Base-by-base conservation (phyloP, 37 sponge, comb jelly and placozoan species). In the Agelas oroides region DNA sequence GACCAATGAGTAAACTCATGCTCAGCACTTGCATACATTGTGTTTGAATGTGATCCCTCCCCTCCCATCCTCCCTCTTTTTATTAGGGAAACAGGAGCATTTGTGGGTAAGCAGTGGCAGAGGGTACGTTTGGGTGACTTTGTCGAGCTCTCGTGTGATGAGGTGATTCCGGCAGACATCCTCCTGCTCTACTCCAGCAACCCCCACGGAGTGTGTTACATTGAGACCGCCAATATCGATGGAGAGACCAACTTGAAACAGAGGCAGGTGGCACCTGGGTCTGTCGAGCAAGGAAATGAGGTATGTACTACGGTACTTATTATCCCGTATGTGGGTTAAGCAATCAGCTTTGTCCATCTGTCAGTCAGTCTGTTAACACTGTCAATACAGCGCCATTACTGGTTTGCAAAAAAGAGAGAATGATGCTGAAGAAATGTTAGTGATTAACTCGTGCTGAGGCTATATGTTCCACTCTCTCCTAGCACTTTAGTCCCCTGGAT, bases 161-260 rank as follows among this genome's bases (percentile, higher is more conserved):
- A 90, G 19, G 81, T 86, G 21, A 85, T 96, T 27, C 96, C 96
- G 8, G 92, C 92, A 15, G 96, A 96, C 78, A 58, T 96, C 55
- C 53, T 96, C 11, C 74, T 96, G 28, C 70, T 96, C 5, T 75
- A 76, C 34, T 75, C 87, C 19, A 81, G 86, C 59, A 94, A 96
- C 32, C 85, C 78, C 36, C 74, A 86, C 14, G 64, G 70, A 36
- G 86, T 80, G 21, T 96, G 97, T 63, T 93, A 90, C 79, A 82
- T 96, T 16, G 90, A 91, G 71, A 96, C 97, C 12, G 82, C 94
- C 55, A 96, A 96, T 37, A 68, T 96, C 31, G 97, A 96, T 72
- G 97, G 97, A 38, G 97, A 96, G 79, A 93, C 94, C n/a, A 93
- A 88, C 76, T 77, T 96, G 41, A 96, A 96, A 77, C 88, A 79